A percentile compares a stretch with the other conserved stretches of the same genome.
phyloP scores from a whole-genome alignment of 2,113 vertebrate genomes.

The Zapus hudsonius region DNA sequence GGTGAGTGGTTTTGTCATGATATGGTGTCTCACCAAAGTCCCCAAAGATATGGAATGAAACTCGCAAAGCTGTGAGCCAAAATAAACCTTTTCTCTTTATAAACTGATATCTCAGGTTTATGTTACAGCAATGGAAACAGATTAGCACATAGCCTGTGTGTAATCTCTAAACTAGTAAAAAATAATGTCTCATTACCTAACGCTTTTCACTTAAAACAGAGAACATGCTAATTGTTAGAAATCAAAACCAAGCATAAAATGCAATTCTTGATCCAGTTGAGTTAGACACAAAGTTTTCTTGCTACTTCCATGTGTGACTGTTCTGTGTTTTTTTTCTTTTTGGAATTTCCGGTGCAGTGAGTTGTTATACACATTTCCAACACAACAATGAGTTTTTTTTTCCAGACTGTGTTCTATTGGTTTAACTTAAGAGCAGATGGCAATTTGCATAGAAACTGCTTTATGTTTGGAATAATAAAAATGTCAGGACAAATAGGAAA shows the following conservation, averaged over 20 bases:
- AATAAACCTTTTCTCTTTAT: not conserved
- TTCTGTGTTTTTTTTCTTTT: constrained; percentile 41
- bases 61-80: not conserved
- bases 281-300: not conserved
- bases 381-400: constrained; percentile 28
- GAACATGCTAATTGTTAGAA: not conserved
- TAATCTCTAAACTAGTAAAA: constrained; percentile 28
- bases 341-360: constrained; percentile 24
- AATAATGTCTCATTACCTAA: not conserved
- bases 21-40: not conserved
- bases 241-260: not conserved
- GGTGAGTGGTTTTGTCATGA: not conserved
- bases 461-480: constrained; percentile 78
- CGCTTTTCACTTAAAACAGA: not conserved
- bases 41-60: not conserved
- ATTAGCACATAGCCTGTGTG: not conserved
- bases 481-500: constrained; percentile 72
- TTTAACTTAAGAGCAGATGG: constrained; percentile 76
- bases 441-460: constrained; percentile 79
- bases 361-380: constrained; percentile 42
- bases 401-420: constrained; percentile 50
- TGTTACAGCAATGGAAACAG: not conserved
- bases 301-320: not conserved
- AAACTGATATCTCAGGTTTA: not conserved
- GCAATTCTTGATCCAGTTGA: not conserved